Base-by-base conservation (phyloP, 1,140 invertebrate genomes). In the Rhizoglyphus robini region DNA sequence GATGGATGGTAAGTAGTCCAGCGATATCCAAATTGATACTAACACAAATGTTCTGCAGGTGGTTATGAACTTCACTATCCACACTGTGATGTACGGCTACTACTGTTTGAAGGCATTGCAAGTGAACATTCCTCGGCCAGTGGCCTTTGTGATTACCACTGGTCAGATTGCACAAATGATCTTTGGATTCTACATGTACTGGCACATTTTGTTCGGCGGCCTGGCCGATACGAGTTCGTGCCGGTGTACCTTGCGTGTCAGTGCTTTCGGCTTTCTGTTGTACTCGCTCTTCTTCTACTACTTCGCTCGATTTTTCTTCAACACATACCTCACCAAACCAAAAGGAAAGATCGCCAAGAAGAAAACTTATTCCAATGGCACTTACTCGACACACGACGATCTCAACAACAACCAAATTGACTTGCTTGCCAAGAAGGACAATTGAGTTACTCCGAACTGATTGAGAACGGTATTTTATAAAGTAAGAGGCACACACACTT, bases 1-100 rank as follows among this genome's bases (percentile, higher is more conserved):
- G 92, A 59, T 98, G 94, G 94, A 98, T 95, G 76, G 58, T 60
- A 60, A 29, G 32, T 60, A 34, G n/a, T n/a, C n/a, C n/a, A n/a
- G n/a, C n/a, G n/a, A n/a, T n/a, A n/a, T n/a, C n/a, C n/a, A n/a
- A n/a, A n/a, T 60, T 30, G 15, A 29, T 60, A 2, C 2, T 32
- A 1, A 4, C 20, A 32, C 31, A 41, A 25, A 23, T 51, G 13
- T 51, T 4, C 2, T 3, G 3, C 78, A 68, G 76, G 79, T 69
- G 73, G 74, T 76, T 0, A 78, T 82, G 74, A 82, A 82, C 69
- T 79, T 76, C 65, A 70, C 73, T 15, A 78, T 82, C 13, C 81
- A 81, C 71, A 68, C 68, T 3, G 65, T 72, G 48, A 78, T 77
- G 76, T 77, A 77, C 66, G 58, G 58, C 11, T 82, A 82, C 71